Evolutionary conservation across 2,113 vertebrate genomes (phyloP).

Genomic region (Hypomesus transpacificus): DNA sequence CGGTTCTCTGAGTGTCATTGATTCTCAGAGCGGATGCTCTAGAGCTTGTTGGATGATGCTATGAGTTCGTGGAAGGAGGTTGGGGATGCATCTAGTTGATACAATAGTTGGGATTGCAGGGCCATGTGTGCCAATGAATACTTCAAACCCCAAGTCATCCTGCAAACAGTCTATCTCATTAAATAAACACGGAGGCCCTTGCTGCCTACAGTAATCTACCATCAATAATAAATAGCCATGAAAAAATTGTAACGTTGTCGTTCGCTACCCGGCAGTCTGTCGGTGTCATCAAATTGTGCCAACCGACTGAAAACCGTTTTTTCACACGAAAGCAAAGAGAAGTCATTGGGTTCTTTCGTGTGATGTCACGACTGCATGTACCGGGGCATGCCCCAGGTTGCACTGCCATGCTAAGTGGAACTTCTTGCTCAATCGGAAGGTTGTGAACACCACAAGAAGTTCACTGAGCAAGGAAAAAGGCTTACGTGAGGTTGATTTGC

Average conservation of each 20-base stretch:
- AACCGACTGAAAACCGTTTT: background rate
- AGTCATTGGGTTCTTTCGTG: conserved; percentile 6
- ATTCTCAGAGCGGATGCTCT: background rate
- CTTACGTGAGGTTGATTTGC: conserved; percentile 17
- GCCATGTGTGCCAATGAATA: conserved; percentile 63
- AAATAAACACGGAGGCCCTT: conserved; percentile 61
- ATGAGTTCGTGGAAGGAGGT: conserved; percentile 20
- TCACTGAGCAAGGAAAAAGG: conserved; percentile 28
- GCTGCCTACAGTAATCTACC: conserved; percentile 43
- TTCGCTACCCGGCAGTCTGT: conserved; percentile 22
- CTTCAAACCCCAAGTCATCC: conserved; percentile 52
- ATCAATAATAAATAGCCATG: conserved; percentile 58
- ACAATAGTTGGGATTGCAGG: conserved; percentile 22
- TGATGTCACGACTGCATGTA: background rate
- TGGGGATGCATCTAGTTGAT: conserved; percentile 28
- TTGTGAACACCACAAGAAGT: conserved; percentile 27
- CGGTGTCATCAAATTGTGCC: conserved; percentile 16
- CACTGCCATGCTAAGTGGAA: conserved; percentile 18
- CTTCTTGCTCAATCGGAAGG: conserved; percentile 19
- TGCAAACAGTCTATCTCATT: conserved; percentile 48
- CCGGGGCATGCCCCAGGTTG: background rate
- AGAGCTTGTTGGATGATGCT: conserved; percentile 6
- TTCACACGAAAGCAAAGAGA: background rate
- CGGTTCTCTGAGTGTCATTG: background rate
- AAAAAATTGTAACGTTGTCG: conserved; percentile 27